Evolutionary conservation across 2,797 vertebrate genomes (phyloP), one percentile per base, ranked within the genome.

Genomic region (Ctenochaetus hawaiiensis): DNA sequence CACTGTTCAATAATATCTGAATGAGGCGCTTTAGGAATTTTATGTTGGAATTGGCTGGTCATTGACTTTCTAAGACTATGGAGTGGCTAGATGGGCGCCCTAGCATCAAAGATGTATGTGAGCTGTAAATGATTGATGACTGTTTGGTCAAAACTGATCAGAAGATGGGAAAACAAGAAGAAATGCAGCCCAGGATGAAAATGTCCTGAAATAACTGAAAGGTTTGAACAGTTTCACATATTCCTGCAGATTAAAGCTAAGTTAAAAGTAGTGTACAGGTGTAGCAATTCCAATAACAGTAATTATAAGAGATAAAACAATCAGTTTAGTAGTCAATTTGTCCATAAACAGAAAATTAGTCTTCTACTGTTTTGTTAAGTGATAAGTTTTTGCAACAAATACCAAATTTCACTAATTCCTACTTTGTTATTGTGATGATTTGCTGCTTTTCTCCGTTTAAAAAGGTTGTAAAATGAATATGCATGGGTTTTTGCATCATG

Each of bases 101-200:
- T 5, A 0, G n/a, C 75, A 62, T 88, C 53, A 85, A 79, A 74
- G 26, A 81, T 78, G 60, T 9, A 80, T 75, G 26, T 12, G 57
- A 41, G 61, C 4, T 9, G 49, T 23, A 60, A 80, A 63, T 75
- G 69, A 84, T 39, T 81, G 67, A 75, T 56, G 65, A 39, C 23
- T 37, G 39, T 72, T 73, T 61, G 74, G 68, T 57, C 57, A 37
- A 59, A 70, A 76, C 26, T 76, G 65, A 81, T 72, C 44, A 51
- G 18, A 67, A n/a, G 13, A 23, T 66, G 48, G 54, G 56, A 41
- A 72, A 64, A 74, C 11, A 49, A 57, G 12, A n/a, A 26, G 12
- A 68, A 14, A 5, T 44, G 39, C 8, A 30, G 51, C 43, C 13
- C 59, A 17, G 20, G 60, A 67, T 70, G 17, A 61, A 64, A 67